Evolutionary conservation across 2,888 invertebrate genomes (phyloP), one percentile per base, ranked within the genome.

Genomic region (Strigamia crassipes): DNA sequence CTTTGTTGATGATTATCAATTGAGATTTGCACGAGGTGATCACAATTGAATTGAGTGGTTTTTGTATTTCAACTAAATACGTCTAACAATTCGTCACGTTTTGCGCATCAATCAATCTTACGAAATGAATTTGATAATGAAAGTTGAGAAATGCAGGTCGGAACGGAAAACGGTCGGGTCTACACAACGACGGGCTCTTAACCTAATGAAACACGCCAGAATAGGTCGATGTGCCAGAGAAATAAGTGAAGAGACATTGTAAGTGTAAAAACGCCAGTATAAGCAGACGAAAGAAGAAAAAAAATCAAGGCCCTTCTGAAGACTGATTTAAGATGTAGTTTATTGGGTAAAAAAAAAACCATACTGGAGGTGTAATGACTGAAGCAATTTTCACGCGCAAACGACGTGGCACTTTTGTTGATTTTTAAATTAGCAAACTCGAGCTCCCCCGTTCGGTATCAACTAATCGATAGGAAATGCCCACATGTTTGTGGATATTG

Each of bases 231-330:
- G 61, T 3, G n/a, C 61, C 21, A 2, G 61, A 15, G 61, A 61
- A 61, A n/a, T n/a, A 61, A 61, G n/a, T 61, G 61, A 61, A 61
- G 61, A 61, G 61, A 61, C 61, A 61, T 61, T 61, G 61, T 23
- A 61, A 23, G 18, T 10, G 23, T 12, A n/a, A 21, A 61, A n/a
- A 12, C 10, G 10, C 10, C n/a, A 21, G 61, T 21, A n/a, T n/a
- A n/a, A n/a, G n/a, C n/a, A n/a, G n/a, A n/a, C 6, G 18, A 61
- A 15, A 61, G 18, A 61, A 15, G 18, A 15, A 23, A 18, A 61
- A 15, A 61, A 61, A 9, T 61, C 18, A 61, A 61, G 4, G 61
- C 18, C 61, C 2, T 21, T 21, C 9, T n/a, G 23, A n/a, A 15
- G 61, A 5, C 9, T 61, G 18, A 61, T 6, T 23, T 61, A 61